Evolutionary conservation across 2,888 invertebrate species (phyloP).

Genomic region (Nysson spinosus): DNA sequence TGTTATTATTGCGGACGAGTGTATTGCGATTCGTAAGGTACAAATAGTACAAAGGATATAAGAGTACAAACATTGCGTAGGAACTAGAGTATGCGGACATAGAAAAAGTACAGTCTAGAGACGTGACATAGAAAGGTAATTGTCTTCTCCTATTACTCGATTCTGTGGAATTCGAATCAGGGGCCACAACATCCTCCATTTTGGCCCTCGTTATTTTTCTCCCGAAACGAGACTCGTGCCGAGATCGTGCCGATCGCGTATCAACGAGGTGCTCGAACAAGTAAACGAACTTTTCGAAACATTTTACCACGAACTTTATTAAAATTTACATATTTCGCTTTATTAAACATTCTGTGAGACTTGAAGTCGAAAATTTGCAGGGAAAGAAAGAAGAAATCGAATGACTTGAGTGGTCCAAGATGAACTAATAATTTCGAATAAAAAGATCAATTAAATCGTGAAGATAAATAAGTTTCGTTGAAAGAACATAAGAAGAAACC

Average conservation of each 20-base stretch:
- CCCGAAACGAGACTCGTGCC: slow-evolving; percentile 56
- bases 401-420: no score
- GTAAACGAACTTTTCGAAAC: not conserved
- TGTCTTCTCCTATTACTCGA: slow-evolving; percentile 20
- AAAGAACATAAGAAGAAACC: not conserved
- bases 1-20: slow-evolving; percentile 75
- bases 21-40: slow-evolving; percentile 77
- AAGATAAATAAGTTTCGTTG: no score
- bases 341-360: no score
- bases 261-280: not conserved
- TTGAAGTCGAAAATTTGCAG: no score
- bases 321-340: not conserved
- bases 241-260: slow-evolving; percentile 47
- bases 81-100: slow-evolving; percentile 77
- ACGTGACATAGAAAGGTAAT: slow-evolving; percentile 56
- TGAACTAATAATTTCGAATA: no score
- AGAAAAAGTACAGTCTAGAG: slow-evolving; percentile 73
- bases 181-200: slow-evolving; percentile 48
- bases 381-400: no score
- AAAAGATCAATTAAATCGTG: no score
- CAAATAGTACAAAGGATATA: slow-evolving; percentile 77
- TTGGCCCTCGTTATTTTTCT: slow-evolving; percentile 26
- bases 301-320: not conserved
- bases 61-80: slow-evolving; percentile 77
- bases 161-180: slow-evolving; percentile 47